These are phyloP conservation scores for Xenopus laevis DNA, from an alignment of 2,113 vertebrate species.

Conservation along the genomic window DNA sequence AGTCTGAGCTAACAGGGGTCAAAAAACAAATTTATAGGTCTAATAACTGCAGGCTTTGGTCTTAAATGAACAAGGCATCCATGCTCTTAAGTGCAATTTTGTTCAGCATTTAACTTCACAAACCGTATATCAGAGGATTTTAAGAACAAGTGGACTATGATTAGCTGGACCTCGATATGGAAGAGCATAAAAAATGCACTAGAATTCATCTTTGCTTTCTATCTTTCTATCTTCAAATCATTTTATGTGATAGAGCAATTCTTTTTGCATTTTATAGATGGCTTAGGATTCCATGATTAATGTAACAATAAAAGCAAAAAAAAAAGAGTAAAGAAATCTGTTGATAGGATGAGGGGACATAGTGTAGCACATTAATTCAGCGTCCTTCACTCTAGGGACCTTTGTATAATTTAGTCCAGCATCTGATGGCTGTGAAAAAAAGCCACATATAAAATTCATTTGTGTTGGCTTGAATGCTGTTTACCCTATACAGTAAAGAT, in stretches of 20 bases:
- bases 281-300: slow-evolving; percentile 54
- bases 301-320: slow-evolving; percentile 66
- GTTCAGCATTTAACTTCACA: slow-evolving; percentile 29
- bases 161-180: not conserved
- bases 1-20: slow-evolving; percentile 46
- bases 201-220: not conserved
- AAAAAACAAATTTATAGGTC: slow-evolving; percentile 51
- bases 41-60: slow-evolving; percentile 39
- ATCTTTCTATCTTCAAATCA: not conserved
- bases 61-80: slow-evolving; percentile 49
- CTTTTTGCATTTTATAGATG: slow-evolving; percentile 49
- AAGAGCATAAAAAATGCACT: not conserved
- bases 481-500: slow-evolving; percentile 65
- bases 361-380: slow-evolving; percentile 70
- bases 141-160: slow-evolving; percentile 17
- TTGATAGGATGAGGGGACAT: slow-evolving; percentile 68
- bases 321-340: slow-evolving; percentile 55
- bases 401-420: slow-evolving; percentile 74
- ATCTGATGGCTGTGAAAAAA: slow-evolving; percentile 66
- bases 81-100: slow-evolving; percentile 43
- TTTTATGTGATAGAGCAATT: slow-evolving; percentile 19
- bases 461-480: slow-evolving; percentile 64
- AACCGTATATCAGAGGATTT: slow-evolving; percentile 22
- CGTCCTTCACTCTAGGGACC: slow-evolving; percentile 77
- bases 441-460: slow-evolving; percentile 74